Percentiles rank a stretch among this genome's conserved stretches.
phyloP scores from a whole-genome alignment of 2,113 vertebrate species.

The Columba livia region DNA sequence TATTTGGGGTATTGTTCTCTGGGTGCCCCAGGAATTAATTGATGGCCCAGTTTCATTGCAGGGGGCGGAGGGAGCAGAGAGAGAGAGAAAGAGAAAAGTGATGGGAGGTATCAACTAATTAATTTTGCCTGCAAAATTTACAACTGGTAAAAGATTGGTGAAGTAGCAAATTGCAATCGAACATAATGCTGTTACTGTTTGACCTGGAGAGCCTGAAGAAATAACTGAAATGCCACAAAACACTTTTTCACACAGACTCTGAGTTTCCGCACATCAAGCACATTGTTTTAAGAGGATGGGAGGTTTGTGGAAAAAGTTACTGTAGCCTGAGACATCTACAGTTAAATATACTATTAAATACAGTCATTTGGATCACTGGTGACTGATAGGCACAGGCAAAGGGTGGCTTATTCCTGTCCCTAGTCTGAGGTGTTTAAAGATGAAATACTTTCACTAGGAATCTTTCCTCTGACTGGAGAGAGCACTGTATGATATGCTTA shows the following conservation, averaged over 20 bases:
- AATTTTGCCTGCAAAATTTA: background rate
- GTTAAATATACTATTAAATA: background rate
- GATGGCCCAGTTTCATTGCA: background rate
- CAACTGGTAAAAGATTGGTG: background rate
- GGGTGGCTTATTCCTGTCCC: background rate
- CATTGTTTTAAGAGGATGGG: accelerated
- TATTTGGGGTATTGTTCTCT: background rate
- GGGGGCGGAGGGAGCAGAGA: no score
- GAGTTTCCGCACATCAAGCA: background rate
- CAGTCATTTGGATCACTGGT: background rate
- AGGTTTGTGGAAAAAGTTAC: background rate
- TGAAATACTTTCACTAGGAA: background rate
- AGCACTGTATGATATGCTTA: background rate
- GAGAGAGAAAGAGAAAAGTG: background rate
- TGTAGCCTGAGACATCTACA: background rate
- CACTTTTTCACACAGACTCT: background rate
- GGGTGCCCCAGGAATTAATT: background rate
- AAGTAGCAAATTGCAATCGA: background rate
- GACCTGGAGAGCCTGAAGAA: background rate
- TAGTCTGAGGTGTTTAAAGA: background rate
- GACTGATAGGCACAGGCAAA: background rate
- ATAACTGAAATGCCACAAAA: background rate
- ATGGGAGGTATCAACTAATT: background rate
- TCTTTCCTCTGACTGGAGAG: background rate
- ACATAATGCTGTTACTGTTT: background rate